Base-by-base conservation (phyloP, 2,888 invertebrate genomes). In the Mechanitis messenoides region DNA sequence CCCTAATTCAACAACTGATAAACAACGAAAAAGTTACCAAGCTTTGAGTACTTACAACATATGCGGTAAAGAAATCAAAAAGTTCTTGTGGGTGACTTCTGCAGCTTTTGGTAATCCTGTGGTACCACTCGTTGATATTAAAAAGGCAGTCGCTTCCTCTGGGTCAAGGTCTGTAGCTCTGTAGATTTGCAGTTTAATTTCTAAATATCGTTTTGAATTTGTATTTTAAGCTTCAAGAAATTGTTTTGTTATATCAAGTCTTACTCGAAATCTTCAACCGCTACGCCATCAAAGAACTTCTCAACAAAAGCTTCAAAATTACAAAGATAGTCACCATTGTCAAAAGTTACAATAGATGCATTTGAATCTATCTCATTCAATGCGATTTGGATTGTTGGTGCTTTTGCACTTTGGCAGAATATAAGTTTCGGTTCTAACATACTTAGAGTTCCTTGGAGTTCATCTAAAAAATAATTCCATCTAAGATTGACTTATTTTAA, bases 71-170 rank as follows among this genome's bases (percentile, higher is more conserved):
- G 76, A 69, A 2, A 78, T 70, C 2, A 73, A 68, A 28, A 84
- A 71, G 61, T 83, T 85, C 65, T 83, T 82, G 60, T 87, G 85
- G 0, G 83, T 83, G 0, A 78, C 73, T 3, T 79, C 78, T 2
- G 84, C 82, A 0, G 80, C 72, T 70, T 87, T 87, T 0, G 87
- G 83, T n/a, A 79, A 35, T 1, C 85, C 86, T 0, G 87, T 85
- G 0, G 86, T 84, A 2, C 87, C 87, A 56, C 87, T 87, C 0
- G 87, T 86, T 0, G 84, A 74, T 31, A 81, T 74, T 1, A 87
- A 66, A 3, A 82, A 72, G 0, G 77, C 80, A 11, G 75, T 69
- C 0, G 83, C 75, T 0, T 77, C 74, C 6, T 72, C 78, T 0
- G 86, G 74, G 33, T 85, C 80, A n/a, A 86, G 80, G 45, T 85